phyloP scores from a whole-genome alignment of 2,113 vertebrate species.

The Bubo scandiacus region DNA sequence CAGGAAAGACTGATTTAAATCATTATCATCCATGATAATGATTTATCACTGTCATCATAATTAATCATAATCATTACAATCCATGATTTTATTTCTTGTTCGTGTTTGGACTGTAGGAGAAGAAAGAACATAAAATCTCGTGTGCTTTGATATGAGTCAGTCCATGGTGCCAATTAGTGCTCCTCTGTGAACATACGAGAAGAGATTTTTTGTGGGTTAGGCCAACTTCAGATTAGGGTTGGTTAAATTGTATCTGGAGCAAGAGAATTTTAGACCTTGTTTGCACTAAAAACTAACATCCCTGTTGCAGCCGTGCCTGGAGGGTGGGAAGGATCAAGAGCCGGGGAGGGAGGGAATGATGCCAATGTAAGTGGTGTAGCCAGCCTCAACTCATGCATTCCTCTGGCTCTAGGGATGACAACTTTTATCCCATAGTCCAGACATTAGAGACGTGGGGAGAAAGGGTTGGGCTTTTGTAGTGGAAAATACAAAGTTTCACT shows the following conservation, averaged over 20 bases:
- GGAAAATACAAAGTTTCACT: neutral
- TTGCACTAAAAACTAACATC: neutral
- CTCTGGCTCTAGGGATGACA: accelerated
- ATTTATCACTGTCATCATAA: too few relatives aligned
- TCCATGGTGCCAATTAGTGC: neutral
- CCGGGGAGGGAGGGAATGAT: neutral
- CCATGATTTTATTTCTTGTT: neutral
- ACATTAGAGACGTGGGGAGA: neutral
- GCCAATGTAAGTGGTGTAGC: neutral
- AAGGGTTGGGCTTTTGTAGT: neutral
- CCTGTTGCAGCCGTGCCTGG: accelerated
- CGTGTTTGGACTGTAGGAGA: neutral
- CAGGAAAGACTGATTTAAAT: neutral
- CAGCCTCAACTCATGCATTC: accelerated
- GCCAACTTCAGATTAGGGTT: neutral
- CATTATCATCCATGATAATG: too few relatives aligned
- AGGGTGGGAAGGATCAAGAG: neutral
- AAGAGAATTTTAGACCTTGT: neutral
- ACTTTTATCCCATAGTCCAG: neutral
- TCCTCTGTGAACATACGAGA: neutral
- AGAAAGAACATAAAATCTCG: neutral
- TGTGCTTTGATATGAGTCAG: neutral
- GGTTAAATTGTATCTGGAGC: neutral
- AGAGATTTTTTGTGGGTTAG: neutral
- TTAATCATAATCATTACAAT: neutral